Percentiles rank a stretch among this genome's conserved stretches.
phyloP scores from a whole-genome alignment of 2,797 vertebrate species.

The Euphonia xanthogaster region DNA sequence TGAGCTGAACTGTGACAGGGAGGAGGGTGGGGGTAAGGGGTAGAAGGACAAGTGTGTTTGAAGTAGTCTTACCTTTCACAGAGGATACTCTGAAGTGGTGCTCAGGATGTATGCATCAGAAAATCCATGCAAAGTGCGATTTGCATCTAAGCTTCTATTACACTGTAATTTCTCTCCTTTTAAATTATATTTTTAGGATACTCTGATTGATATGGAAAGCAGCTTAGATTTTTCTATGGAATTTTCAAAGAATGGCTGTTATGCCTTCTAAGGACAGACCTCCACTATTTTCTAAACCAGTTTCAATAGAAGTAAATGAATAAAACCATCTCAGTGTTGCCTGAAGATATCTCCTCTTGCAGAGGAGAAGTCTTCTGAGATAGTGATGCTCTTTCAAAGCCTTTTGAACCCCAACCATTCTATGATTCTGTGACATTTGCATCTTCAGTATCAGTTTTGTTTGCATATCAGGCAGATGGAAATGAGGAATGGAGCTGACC shows the following conservation, averaged over 20 bases:
- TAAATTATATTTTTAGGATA: not conserved
- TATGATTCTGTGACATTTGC: not conserved
- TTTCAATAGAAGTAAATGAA: not conserved
- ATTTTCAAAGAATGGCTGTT: not conserved
- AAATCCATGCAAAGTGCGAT: not conserved
- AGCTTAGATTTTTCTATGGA: not conserved
- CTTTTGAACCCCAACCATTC: not conserved
- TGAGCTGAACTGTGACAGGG: not conserved
- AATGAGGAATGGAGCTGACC: not conserved
- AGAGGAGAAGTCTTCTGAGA: not conserved
- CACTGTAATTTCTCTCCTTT: not conserved
- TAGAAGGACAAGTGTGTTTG: not conserved
- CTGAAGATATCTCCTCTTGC: not conserved
- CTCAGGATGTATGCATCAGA: not conserved
- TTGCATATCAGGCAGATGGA: not conserved
- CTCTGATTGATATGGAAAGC: not conserved
- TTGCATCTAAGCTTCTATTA: not conserved
- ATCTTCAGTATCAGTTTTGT: not conserved
- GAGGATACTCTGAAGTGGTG: not conserved
- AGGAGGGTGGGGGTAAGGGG: not conserved
- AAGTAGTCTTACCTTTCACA: not conserved
- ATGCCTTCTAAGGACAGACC: not conserved
- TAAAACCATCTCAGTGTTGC: not conserved
- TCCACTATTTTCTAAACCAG: not conserved
- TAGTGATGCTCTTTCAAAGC: not conserved